phyloP scores from a whole-genome alignment of 2,888 invertebrate genomes.

The Hirtodrosophila confusa region DNA sequence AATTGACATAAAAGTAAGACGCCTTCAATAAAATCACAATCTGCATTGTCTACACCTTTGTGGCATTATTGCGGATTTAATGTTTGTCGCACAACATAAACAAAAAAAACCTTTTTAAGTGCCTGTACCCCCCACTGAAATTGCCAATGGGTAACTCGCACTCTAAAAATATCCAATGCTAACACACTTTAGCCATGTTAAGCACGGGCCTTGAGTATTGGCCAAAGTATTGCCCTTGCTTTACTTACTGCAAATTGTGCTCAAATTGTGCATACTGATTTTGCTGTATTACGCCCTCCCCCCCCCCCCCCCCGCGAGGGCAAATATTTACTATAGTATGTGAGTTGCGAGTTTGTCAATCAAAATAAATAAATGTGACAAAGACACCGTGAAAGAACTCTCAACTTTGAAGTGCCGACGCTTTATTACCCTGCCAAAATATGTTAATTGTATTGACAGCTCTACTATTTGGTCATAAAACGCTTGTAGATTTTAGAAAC shows the following conservation, averaged over 20 bases:
- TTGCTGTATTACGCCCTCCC: constrained; percentile 19
- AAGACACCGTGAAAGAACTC: too few relatives aligned
- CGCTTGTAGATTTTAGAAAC: too few relatives aligned
- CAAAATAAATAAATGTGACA: constrained; percentile 1
- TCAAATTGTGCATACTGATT: constrained; percentile 56
- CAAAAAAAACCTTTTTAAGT: too few relatives aligned
- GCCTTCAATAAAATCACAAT: neutral
- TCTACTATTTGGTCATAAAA: too few relatives aligned
- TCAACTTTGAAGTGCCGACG: too few relatives aligned
- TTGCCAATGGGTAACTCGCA: neutral
- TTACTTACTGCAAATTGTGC: constrained; percentile 71
- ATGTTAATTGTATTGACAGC: too few relatives aligned
- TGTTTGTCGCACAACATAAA: constrained; percentile 2
- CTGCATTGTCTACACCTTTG: constrained; percentile 8
- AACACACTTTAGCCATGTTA: constrained; percentile 56
- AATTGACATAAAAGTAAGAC: too few relatives aligned
- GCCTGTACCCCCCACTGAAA: too few relatives aligned
- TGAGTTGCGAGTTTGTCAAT: constrained; percentile 13
- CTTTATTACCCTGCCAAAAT: too few relatives aligned
- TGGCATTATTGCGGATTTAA: constrained; percentile 13
- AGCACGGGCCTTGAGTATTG: constrained; percentile 44
- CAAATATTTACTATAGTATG: constrained; percentile 31
- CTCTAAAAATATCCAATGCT: constrained; percentile 52
- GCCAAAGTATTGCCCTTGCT: constrained; percentile 61
- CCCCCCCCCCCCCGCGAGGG: constrained; percentile 42